These are phyloP conservation scores for Metaphire vulgaris DNA, from an alignment of 1,140 invertebrate species.

Conservation along the genomic window DNA sequence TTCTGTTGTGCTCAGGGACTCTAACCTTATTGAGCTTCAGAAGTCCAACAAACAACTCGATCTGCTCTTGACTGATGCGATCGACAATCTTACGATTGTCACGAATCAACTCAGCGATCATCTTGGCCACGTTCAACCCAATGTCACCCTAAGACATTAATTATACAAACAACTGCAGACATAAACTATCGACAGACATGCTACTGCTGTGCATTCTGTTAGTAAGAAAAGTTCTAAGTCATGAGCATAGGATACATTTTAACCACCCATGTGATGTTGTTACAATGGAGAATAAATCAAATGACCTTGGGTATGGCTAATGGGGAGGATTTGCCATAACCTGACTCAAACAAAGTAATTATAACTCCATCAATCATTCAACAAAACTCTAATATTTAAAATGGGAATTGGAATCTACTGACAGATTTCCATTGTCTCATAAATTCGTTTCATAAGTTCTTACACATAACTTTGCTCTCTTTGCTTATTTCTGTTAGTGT, in stretches of 20 bases:
- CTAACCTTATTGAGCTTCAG: constrained; percentile 45
- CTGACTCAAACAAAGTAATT: too few relatives aligned
- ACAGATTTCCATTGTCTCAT: too few relatives aligned
- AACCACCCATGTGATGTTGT: too few relatives aligned
- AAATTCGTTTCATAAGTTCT: not conserved
- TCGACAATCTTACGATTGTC: constrained; percentile 51
- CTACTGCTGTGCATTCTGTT: not conserved
- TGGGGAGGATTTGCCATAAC: too few relatives aligned
- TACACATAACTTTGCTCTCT: not conserved
- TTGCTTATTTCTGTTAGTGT: not conserved
- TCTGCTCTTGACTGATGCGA: constrained; percentile 43
- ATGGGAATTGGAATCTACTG: too few relatives aligned
- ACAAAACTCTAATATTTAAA: too few relatives aligned
- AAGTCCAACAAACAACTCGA: constrained; percentile 43
- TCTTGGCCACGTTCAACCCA: constrained; percentile 50
- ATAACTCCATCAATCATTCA: too few relatives aligned
- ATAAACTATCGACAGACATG: not conserved
- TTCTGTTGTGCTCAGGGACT: too few relatives aligned
- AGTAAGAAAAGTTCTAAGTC: not conserved
- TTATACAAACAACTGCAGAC: not conserved
- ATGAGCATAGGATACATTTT: not conserved
- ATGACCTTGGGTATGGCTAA: too few relatives aligned
- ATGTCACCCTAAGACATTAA: constrained; percentile 41
- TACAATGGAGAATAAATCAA: too few relatives aligned
- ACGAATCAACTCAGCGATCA: constrained; percentile 50